Percentiles rank a stretch among this genome's conserved stretches.
Conservation (phyloP, 2,888 invertebrate genomes). For the Meteorus colon region DNA sequence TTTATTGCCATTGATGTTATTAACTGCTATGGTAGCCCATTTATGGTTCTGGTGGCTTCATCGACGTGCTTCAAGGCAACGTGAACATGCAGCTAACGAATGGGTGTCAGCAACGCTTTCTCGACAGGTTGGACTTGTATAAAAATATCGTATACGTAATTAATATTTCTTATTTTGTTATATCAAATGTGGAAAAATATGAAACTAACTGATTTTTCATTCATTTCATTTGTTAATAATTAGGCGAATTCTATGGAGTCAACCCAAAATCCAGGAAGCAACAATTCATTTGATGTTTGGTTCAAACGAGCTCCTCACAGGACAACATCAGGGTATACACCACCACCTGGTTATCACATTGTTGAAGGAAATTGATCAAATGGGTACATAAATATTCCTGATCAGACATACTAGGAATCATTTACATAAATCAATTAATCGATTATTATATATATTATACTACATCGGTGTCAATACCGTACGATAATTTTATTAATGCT, state of each 20-base stretch:
- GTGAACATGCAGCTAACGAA: constrained; percentile 47
- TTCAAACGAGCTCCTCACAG: constrained; percentile 44
- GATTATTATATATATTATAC: not conserved
- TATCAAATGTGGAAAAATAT: not conserved
- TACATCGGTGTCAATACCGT: not conserved
- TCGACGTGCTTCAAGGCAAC: constrained; percentile 39
- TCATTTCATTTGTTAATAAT: not conserved
- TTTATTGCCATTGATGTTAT: constrained; percentile 45
- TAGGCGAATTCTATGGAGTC: not conserved
- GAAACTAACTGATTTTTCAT: not conserved
- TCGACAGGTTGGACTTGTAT: constrained; percentile 38
- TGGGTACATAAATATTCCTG: not conserved
- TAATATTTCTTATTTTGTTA: too few relatives aligned
- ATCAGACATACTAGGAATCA: not conserved
- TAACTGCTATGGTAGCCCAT: constrained; percentile 45
- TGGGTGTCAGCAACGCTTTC: constrained; percentile 47
- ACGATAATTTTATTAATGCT: not conserved
- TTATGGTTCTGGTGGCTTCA: constrained; percentile 50
- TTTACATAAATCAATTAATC: not conserved
- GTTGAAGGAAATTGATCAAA: constrained; percentile 32
- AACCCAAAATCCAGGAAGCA: constrained; percentile 20
- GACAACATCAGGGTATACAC: constrained; percentile 45
- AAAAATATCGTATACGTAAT: not conserved
- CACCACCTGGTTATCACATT: constrained; percentile 49
- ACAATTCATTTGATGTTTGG: constrained; percentile 38